Percentiles rank a stretch among this genome's conserved stretches.
Evolutionary conservation across 1,140 invertebrate genomes (phyloP).

Genomic region (Aphelenchoides besseyi): DNA sequence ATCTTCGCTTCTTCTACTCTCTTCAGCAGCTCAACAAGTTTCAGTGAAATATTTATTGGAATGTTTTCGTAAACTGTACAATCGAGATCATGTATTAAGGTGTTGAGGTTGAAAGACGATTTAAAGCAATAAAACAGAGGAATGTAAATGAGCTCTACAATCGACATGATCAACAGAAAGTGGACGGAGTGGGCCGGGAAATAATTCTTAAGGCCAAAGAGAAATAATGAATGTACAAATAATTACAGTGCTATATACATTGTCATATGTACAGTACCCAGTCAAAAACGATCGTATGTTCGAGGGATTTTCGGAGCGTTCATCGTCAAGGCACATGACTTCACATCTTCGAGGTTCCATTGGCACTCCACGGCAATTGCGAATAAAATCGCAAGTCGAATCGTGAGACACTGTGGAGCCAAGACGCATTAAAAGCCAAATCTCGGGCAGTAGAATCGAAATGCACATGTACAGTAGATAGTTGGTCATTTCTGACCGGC

Average conservation of each 20-base stretch:
- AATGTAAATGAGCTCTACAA: neutral
- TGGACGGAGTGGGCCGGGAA: neutral
- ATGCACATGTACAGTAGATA: neutral
- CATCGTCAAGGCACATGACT: neutral
- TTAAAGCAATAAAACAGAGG: neutral
- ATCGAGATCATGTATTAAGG: neutral
- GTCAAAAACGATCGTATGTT: neutral
- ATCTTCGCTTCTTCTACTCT: neutral
- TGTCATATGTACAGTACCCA: neutral
- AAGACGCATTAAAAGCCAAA: too few species aligned
- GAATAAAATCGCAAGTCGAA: neutral
- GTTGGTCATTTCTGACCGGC: neutral
- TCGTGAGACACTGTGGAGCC: neutral
- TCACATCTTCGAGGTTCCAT: neutral
- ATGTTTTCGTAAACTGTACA: neutral
- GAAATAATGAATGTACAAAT: neutral
- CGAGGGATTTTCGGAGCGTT: neutral
- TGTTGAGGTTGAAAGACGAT: constrained; percentile 1
- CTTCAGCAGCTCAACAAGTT: neutral
- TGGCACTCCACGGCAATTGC: neutral
- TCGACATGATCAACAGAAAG: neutral
- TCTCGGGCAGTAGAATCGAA: neutral
- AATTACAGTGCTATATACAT: too few species aligned
- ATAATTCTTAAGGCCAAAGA: neutral
- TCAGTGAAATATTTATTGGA: neutral